phyloP scores from a whole-genome alignment of 2,888 invertebrate species.

The Plagodis pulveraria region DNA sequence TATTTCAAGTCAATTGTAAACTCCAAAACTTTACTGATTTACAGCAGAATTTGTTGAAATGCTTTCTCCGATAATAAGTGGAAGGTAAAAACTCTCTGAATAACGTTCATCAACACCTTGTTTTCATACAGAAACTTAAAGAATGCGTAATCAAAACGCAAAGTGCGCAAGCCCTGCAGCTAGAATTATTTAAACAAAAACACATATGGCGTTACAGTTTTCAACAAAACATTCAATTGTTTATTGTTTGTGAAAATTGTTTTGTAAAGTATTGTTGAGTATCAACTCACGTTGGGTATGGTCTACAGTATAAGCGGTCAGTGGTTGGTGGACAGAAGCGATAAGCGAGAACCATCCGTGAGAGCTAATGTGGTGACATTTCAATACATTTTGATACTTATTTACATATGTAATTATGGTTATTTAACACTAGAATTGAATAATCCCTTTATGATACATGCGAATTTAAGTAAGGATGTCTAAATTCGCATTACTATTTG shows the following conservation, averaged over 20 bases:
- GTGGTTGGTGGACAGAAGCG: conserved; percentile 6
- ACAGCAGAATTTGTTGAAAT: no score
- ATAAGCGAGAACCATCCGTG: not conserved
- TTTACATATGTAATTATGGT: no score
- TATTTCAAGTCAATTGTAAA: no score
- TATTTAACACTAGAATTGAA: no score
- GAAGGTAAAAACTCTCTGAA: no score
- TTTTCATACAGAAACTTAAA: conserved; percentile 21
- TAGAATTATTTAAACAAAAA: conserved; percentile 60
- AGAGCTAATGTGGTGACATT: not conserved
- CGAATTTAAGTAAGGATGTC: no score
- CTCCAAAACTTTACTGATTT: no score
- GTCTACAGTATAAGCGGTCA: conserved; percentile 20
- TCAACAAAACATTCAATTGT: conserved; percentile 59
- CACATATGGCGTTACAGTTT: conserved; percentile 66
- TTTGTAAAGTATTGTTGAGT: conserved; percentile 59
- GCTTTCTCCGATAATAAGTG: no score
- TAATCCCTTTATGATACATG: no score
- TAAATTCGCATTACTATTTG: no score
- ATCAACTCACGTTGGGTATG: conserved; percentile 30
- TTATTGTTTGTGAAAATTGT: conserved; percentile 67
- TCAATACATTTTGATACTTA: no score
- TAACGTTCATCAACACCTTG: not conserved
- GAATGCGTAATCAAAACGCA: conserved; percentile 10
- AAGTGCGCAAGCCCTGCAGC: conserved; percentile 45